Conservation (phyloP, 2,113 vertebrate species). For the Crotalus horridus region DNA sequence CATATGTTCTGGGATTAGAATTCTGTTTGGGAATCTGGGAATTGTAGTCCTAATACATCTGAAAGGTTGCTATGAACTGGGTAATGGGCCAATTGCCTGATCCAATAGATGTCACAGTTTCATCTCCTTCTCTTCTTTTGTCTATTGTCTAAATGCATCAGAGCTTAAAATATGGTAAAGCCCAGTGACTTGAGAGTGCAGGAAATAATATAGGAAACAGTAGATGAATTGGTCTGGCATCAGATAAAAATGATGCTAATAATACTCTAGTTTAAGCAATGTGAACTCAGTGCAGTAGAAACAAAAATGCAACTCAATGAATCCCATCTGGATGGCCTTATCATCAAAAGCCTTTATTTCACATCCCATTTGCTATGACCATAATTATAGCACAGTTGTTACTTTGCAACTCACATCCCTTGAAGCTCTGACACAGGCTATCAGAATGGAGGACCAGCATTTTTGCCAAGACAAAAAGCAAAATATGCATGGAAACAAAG, state of each 20-base stretch:
- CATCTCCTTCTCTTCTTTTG: not conserved
- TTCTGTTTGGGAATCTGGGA: not conserved
- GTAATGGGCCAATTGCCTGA: not conserved
- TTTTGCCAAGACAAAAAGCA: not conserved
- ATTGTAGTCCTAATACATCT: not conserved
- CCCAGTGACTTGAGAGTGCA: not conserved
- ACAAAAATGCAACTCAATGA: slow-evolving; percentile 7
- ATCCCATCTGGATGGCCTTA: slow-evolving; percentile 13
- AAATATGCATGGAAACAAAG: not conserved
- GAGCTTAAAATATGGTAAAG: not conserved
- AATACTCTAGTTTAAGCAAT: slow-evolving; percentile 18
- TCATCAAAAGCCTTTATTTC: slow-evolving; percentile 25
- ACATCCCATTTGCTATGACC: slow-evolving; percentile 16
- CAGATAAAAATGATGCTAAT: slow-evolving; percentile 15
- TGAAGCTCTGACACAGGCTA: slow-evolving; percentile 14
- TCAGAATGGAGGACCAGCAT: slow-evolving; percentile 21
- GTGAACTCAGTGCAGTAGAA: not conserved
- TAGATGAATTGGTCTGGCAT: not conserved
- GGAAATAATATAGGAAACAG: not conserved
- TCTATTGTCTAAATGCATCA: not conserved
- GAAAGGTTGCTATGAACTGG: not conserved
- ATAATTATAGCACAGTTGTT: slow-evolving; percentile 19
- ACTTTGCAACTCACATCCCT: slow-evolving; percentile 20
- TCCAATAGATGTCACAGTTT: not conserved
- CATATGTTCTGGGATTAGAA: not conserved